Percentiles rank a stretch among this genome's conserved stretches.
These are phyloP conservation scores for Engystomops pustulosus DNA, from an alignment of 2,113 vertebrate species.

Conservation along the genomic window DNA sequence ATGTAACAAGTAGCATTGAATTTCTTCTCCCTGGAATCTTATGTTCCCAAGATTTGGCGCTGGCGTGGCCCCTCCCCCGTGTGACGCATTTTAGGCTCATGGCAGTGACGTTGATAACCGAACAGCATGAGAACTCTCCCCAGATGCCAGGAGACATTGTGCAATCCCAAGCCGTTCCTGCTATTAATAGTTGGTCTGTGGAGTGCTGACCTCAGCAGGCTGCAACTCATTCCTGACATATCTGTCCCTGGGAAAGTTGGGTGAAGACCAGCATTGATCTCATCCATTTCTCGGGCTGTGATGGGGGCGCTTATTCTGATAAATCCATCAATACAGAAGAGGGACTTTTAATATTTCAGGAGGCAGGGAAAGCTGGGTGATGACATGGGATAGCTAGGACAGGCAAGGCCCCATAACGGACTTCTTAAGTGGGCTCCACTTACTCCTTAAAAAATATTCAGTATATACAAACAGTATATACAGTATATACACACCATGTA, in stretches of 20 bases:
- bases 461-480: too few relatives aligned
- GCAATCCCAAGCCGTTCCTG: not conserved
- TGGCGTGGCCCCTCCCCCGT: not conserved
- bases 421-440: too few relatives aligned
- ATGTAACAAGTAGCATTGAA: not conserved
- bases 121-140: constrained; percentile 46
- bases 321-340: too few relatives aligned
- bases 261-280: not conserved
- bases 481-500: too few relatives aligned
- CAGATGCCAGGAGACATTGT: constrained; percentile 24
- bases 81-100: not conserved
- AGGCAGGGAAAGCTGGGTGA: too few relatives aligned
- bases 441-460: too few relatives aligned
- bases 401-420: too few relatives aligned
- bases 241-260: not conserved
- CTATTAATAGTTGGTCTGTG: constrained; percentile 7
- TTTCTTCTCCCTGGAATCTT: not conserved
- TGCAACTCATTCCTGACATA: not conserved
- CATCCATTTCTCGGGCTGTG: too few relatives aligned
- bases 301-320: too few relatives aligned
- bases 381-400: too few relatives aligned
- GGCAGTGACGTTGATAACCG: constrained; percentile 11
- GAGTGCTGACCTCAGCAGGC: constrained; percentile 33
- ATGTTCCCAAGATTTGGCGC: not conserved
- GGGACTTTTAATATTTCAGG: too few relatives aligned